Evolutionary conservation across 2,888 invertebrate species (phyloP), one percentile per base, ranked within the genome.

Genomic region (Margaritifera margaritifera): DNA sequence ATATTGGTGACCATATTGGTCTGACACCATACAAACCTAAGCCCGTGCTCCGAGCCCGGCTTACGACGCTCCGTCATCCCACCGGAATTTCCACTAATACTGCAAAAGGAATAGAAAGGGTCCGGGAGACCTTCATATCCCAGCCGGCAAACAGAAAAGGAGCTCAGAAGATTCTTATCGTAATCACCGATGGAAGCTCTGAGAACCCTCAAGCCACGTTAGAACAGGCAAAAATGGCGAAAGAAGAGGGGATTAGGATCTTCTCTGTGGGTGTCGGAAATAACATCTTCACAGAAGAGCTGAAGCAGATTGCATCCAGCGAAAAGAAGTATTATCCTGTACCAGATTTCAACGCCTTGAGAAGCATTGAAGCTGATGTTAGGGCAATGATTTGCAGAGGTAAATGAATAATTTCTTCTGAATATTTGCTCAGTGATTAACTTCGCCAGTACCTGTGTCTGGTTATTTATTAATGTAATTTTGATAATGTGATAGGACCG

Each of bases 181-280:
- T 85, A 31, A 83, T 84, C 67, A 85, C 85, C 11, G 84, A 85
- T 70, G 84, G 85, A 18, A 75, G 81, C 69, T 83, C 83, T 25
- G 81, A 79, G 62, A 80, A 79, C 62, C 81, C 82, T 15, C 72
- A 78, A 22, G 79, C 80, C 51, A 84, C 84, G 11, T 74, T 75
- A 20, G 69, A 68, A 31, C 83, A 85, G 62, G 83, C 83, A 1
- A 66, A 71, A n/a, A 19, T 72, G 52, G 81, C 81, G 19, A 82
- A 83, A 68, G 69, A 62, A 2, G 77, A 72, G 56, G 80, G 81
- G 8, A 82, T 83, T n/a, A 74, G 74, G 15, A 78, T 85, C 64
- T 77, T 84, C 27, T 78, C 84, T 27, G 79, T 85, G 0, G 85
- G 83, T 20, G 78, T 85, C 6, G 84, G 83, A 4, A 75, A 79